Conservation (phyloP, 2,113 vertebrate species). For the Serinus canaria region DNA sequence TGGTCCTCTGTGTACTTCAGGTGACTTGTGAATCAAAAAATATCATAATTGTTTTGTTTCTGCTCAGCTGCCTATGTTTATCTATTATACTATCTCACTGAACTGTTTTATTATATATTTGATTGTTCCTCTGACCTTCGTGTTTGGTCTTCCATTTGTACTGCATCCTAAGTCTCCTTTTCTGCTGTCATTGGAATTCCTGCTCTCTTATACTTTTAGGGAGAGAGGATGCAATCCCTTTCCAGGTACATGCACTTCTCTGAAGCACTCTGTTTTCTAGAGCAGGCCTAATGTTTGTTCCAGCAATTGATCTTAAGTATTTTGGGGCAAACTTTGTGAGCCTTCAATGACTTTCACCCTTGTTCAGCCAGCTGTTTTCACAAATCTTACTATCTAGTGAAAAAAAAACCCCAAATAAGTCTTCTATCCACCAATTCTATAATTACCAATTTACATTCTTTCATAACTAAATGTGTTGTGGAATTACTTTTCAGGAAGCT, state of each 20-base stretch:
- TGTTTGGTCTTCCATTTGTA: neutral
- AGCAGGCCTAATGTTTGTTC: neutral
- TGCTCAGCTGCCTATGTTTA: neutral
- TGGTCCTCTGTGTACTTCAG: neutral
- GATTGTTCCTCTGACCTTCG: neutral
- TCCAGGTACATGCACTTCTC: neutral
- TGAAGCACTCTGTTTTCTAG: neutral
- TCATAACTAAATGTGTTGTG: neutral
- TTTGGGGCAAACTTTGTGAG: neutral
- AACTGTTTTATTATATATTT: neutral
- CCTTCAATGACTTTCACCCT: neutral
- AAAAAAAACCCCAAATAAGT: neutral
- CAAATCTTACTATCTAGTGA: neutral
- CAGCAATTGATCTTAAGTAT: neutral
- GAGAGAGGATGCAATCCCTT: neutral
- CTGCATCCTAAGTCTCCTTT: neutral
- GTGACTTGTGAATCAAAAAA: neutral
- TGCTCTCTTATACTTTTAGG: neutral
- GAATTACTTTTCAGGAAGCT: neutral
- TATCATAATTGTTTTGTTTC: neutral
- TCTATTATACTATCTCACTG: neutral
- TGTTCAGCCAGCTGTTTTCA: neutral
- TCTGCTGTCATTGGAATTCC: neutral
- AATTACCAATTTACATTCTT: neutral
- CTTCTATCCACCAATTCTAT: neutral